Conservation (phyloP, 2,113 vertebrate species). For the Pionites leucogaster region DNA sequence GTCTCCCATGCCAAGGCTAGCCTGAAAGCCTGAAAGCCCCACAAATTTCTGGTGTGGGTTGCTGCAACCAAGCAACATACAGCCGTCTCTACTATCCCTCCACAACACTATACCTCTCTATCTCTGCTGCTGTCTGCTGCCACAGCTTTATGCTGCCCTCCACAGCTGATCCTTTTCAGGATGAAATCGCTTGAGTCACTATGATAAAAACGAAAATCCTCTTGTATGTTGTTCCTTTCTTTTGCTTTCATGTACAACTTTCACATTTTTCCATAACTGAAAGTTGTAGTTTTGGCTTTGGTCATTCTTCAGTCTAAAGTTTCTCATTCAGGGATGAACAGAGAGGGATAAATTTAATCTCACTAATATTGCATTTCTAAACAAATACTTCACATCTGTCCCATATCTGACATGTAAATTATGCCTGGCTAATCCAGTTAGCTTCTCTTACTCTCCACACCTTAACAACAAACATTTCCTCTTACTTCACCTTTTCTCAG, state of each 20-base stretch:
- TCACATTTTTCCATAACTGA: not conserved
- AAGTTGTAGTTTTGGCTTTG: not conserved
- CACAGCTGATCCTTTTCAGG: not conserved
- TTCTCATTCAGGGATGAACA: not conserved
- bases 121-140: not conserved
- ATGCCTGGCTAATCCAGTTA: not conserved
- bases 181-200: not conserved
- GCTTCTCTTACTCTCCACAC: not conserved
- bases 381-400: not conserved
- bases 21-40: not conserved
- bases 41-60: not conserved
- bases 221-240: not conserved
- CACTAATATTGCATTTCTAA: not conserved
- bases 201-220: not conserved
- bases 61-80: not conserved
- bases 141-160: not conserved
- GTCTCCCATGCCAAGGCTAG: not conserved
- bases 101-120: not conserved
- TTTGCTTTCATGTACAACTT: rapidly evolving
- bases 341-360: not conserved
- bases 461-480: not conserved
- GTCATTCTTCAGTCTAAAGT: not conserved
- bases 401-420: not conserved
- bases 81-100: not conserved
- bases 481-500: not conserved